These are phyloP conservation scores for Chamaea fasciata DNA, from an alignment of 2,113 vertebrate genomes.

Conservation along the genomic window DNA sequence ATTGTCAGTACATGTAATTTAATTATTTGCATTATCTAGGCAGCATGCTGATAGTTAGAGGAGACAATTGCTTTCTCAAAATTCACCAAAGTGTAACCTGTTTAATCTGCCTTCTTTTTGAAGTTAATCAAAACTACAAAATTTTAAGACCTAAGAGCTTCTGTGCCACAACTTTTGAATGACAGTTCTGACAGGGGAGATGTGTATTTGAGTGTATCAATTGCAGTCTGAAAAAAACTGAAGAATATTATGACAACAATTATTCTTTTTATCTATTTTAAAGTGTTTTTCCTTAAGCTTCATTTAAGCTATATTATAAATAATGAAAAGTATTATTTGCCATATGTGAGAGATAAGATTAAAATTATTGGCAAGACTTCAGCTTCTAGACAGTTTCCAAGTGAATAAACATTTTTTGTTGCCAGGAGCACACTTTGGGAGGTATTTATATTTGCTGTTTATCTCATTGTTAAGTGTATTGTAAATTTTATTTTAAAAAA, in stretches of 20 bases:
- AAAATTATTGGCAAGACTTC: conserved; percentile 7
- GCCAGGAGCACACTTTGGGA: background rate
- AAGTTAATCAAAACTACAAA: background rate
- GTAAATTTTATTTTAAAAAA: background rate
- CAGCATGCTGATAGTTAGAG: background rate
- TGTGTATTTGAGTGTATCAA: background rate
- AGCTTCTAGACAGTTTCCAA: background rate
- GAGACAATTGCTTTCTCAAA: background rate
- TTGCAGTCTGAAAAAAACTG: background rate
- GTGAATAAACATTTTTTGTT: background rate
- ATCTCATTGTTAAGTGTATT: background rate
- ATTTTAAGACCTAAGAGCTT: background rate
- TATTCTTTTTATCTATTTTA: background rate
- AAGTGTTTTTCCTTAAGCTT: background rate
- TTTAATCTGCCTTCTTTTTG: background rate
- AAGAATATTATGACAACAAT: background rate
- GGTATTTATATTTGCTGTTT: background rate
- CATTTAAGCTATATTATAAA: background rate
- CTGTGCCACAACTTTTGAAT: background rate
- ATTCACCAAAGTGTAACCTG: background rate
- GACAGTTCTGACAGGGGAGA: background rate
- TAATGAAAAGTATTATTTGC: background rate
- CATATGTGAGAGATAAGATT: background rate
- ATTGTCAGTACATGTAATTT: background rate
- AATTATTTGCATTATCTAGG: background rate